These are phyloP conservation scores for Chelidonichthys spinosus DNA, from an alignment of 2,797 vertebrate genomes.

Conservation along the genomic window DNA sequence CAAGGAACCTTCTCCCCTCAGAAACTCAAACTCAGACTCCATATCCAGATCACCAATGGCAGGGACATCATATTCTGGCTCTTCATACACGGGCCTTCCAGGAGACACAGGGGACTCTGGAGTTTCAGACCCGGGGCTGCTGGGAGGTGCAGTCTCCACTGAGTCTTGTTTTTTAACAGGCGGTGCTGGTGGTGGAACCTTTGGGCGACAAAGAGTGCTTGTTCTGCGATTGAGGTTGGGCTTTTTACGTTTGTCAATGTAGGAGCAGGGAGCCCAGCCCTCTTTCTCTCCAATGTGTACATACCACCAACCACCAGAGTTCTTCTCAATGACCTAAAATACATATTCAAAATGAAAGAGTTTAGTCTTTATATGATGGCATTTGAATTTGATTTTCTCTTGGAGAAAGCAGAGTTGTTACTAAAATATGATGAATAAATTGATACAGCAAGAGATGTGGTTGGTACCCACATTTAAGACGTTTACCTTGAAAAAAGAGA, in stretches of 20 bases:
- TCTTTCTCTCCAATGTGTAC: slow-evolving; percentile 98
- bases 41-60: slow-evolving; percentile 91
- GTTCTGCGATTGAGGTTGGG: slow-evolving; percentile 96
- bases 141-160: slow-evolving; percentile 84
- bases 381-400: slow-evolving; percentile 6
- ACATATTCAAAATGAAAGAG: background rate
- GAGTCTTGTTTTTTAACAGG: slow-evolving; percentile 94
- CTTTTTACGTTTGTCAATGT: slow-evolving; percentile 99
- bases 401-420: background rate
- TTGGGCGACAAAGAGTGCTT: slow-evolving; percentile 97
- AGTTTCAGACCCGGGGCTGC: slow-evolving; percentile 81
- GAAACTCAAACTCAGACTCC: slow-evolving; percentile 89
- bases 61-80: slow-evolving; percentile 97
- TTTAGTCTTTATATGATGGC: background rate
- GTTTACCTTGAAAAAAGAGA: background rate
- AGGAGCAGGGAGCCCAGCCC: slow-evolving; percentile 99
- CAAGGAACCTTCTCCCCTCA: slow-evolving; percentile 82
- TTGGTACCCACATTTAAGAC: background rate
- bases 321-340: slow-evolving; percentile 97
- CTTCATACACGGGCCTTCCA: slow-evolving; percentile 91
- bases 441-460: background rate
- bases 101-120: slow-evolving; percentile 87
- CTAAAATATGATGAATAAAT: background rate
- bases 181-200: slow-evolving; percentile 97
- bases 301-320: slow-evolving; percentile 99